Evolutionary conservation across 2,113 vertebrate genomes (phyloP), one percentile per base, ranked within the genome.

Genomic region (Lophura nycthemera): DNA sequence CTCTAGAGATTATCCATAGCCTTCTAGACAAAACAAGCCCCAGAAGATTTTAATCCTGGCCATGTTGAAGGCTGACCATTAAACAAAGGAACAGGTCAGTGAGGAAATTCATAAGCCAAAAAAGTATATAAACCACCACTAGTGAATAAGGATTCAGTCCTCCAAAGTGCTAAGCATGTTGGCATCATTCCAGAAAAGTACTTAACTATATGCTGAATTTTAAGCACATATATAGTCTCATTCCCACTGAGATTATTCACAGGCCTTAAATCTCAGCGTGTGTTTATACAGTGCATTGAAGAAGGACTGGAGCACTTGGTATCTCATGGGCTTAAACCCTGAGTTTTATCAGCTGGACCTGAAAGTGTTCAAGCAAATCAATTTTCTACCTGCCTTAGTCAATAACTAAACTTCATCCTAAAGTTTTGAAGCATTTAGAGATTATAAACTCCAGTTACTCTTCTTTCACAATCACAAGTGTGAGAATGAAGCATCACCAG

Each of bases 21-120:
- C 75, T 92, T 77, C 87, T 93, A 95, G 88, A 95, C 92, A 96
- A 96, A 97, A 96, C 93, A 95, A 93, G 74, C 38, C 89, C 77
- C 76, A 95, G 91, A 96, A 96, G 81, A 84, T 96, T 93, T 92
- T 94, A 95, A 95, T 88, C 86, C 84, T 92, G 86, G 84, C 77
- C 74, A 87, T 88, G 81, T 89, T 90, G 74, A 0, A 0, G 36
- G 45, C 57, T 93, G 77, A 72, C 76, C 85, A 90, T 89, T 85
- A 95, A 94, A 96, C 91, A 96, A 95, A 92, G 90, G 66, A 81
- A 57, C 71, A 75, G 90, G 88, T 90, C 95, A 92, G 14, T 54
- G 25, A 87, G 32, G 81, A 90, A 95, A 90, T 73, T 72, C 70
- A 38, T 85, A 87, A 89, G 12, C 63, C 76, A 88, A 93, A 95